These are phyloP conservation scores for Crocuta crocuta DNA, from an alignment of 2,113 vertebrate genomes.

Conservation along the genomic window DNA sequence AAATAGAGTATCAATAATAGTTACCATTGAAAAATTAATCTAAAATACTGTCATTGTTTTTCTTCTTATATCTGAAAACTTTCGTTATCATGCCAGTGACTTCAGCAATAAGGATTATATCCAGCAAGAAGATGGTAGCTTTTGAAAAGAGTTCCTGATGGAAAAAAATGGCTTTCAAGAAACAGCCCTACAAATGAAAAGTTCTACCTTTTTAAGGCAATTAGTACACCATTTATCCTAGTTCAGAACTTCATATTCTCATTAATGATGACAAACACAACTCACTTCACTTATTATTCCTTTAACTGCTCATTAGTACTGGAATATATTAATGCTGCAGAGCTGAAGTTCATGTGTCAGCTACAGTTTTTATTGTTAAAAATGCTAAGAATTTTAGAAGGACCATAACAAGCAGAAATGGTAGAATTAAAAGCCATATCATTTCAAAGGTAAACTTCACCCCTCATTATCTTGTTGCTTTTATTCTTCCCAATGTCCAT, in stretches of 20 bases:
- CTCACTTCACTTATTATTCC: constrained; percentile 78
- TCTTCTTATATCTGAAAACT: constrained; percentile 64
- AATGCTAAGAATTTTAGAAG: constrained; percentile 60
- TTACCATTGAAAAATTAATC: constrained; percentile 68
- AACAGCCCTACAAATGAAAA: constrained; percentile 69
- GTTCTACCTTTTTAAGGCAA: constrained; percentile 82
- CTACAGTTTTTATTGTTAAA: constrained; percentile 67
- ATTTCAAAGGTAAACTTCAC: constrained; percentile 38
- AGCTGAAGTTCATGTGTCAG: constrained; percentile 74
- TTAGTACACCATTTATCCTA: constrained; percentile 77
- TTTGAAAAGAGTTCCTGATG: constrained; percentile 69
- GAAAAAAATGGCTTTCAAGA: constrained; percentile 70
- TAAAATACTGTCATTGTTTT: constrained; percentile 59
- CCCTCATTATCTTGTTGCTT: neutral
- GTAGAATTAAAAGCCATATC: neutral
- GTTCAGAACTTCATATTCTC: constrained; percentile 68
- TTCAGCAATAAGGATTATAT: constrained; percentile 69
- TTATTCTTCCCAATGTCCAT: neutral
- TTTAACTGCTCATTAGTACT: constrained; percentile 81
- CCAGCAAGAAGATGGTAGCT: constrained; percentile 55
- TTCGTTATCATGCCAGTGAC: constrained; percentile 49
- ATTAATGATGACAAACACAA: constrained; percentile 79
- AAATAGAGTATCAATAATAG: constrained; percentile 44
- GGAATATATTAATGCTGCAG: constrained; percentile 70
- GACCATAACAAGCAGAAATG: constrained; percentile 43